A percentile compares a stretch with the other conserved stretches of the same genome.
phyloP scores from a whole-genome alignment of 1,140 invertebrate genomes.

The Drosophila chauvacae region DNA sequence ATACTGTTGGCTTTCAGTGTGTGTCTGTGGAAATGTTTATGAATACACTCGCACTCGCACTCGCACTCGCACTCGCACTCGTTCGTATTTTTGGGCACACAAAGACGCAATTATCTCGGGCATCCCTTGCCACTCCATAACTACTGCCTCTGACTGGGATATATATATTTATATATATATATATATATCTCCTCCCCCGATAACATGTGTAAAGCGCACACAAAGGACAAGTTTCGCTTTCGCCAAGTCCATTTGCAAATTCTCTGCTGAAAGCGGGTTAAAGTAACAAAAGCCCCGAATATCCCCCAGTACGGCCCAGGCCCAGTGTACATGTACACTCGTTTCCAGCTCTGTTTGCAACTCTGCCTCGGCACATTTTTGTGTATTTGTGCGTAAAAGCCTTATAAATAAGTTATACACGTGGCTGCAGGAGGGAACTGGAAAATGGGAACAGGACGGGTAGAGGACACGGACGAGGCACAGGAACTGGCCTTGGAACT shows the following conservation, averaged over 20 bases:
- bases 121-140: slow-evolving; percentile 33
- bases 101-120: slow-evolving; percentile 69
- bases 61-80: slow-evolving; percentile 14
- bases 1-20: neutral
- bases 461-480: slow-evolving; percentile 7
- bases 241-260: slow-evolving; percentile 77
- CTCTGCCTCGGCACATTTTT: slow-evolving; percentile 42
- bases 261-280: slow-evolving; percentile 75
- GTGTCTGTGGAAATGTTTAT: slow-evolving; percentile 31
- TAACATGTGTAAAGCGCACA: slow-evolving; percentile 77
- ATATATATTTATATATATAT: slow-evolving; percentile 10
- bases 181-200: neutral
- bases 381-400: slow-evolving; percentile 81
- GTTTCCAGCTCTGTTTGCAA: slow-evolving; percentile 28
- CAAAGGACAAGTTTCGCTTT: slow-evolving; percentile 75
- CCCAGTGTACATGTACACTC: slow-evolving; percentile 5
- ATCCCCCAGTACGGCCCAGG: slow-evolving; percentile 6
- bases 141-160: slow-evolving; percentile 16
- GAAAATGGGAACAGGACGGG: slow-evolving; percentile 29
- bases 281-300: slow-evolving; percentile 55
- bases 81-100: slow-evolving; percentile 31
- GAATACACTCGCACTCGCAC: slow-evolving; percentile 38
- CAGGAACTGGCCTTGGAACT: slow-evolving; percentile 36
- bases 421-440: slow-evolving; percentile 38
- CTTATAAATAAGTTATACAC: slow-evolving; percentile 82